A percentile compares a stretch with the other conserved stretches of the same genome.
phyloP scores from a whole-genome alignment of 2,888 invertebrate species.

The Poecilobothrus nobilitatus region DNA sequence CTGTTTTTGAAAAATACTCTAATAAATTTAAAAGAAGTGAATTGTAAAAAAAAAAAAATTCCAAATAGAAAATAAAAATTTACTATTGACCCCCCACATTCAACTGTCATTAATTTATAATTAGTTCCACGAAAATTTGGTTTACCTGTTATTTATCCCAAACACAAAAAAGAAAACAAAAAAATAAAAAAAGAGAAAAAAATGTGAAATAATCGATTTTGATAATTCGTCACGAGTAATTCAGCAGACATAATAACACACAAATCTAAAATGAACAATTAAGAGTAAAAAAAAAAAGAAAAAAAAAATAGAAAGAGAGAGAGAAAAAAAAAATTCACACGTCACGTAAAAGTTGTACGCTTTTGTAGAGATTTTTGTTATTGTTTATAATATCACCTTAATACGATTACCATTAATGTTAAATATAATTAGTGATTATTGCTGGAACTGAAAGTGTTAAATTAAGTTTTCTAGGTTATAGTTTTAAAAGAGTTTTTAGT shows the following conservation, averaged over 20 bases:
- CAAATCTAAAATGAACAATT: background rate
- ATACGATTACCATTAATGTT: background rate
- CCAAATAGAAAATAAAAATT: background rate
- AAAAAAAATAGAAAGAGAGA: background rate
- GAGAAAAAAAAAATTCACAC: background rate
- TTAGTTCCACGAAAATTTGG: background rate
- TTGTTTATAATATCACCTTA: background rate
- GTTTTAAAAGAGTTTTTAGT: background rate
- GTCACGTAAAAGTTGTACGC: background rate
- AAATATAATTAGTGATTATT: background rate
- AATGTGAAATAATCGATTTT: background rate
- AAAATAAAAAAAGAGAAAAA: too few species aligned
- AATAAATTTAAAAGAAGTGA: too few species aligned
- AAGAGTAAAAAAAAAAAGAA: background rate
- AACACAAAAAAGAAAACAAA: too few species aligned
- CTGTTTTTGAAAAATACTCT: too few species aligned
- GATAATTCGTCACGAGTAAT: slow-evolving; percentile 2
- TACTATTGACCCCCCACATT: background rate
- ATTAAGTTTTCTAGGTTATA: background rate
- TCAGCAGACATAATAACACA: background rate
- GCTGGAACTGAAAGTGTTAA: slow-evolving; percentile 2
- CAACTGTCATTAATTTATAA: background rate
- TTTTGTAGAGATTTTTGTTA: background rate
- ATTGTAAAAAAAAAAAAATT: too few species aligned
- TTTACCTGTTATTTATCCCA: too few species aligned